Conservation (phyloP, 2,888 invertebrate genomes). For the Microctonus aethiopoides region DNA sequence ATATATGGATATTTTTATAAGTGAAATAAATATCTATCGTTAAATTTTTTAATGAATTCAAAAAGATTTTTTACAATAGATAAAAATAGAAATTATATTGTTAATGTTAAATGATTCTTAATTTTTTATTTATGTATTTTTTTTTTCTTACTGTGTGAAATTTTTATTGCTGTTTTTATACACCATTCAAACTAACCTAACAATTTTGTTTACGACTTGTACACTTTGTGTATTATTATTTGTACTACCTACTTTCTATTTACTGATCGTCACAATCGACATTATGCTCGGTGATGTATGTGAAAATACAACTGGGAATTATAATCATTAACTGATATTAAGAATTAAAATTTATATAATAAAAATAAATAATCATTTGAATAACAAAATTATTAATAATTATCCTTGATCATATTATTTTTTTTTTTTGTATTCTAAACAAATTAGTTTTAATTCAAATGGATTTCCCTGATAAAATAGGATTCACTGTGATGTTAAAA, state of each 20-base stretch:
- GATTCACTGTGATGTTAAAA: neutral
- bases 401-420: neutral
- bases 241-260: constrained; percentile 31
- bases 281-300: neutral
- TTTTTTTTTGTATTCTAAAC: neutral
- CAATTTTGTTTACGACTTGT: constrained; percentile 15
- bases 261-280: constrained; percentile 26
- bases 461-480: too few relatives aligned
- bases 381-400: neutral
- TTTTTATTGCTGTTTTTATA: neutral
- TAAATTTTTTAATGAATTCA: neutral
- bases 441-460: neutral
- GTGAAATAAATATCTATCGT: neutral
- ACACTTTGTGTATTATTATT: neutral
- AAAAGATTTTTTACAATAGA: neutral
- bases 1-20: constrained; percentile 24
- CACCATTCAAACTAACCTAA: neutral
- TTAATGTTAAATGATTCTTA: too few relatives aligned
- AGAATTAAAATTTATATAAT: neutral
- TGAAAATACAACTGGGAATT: neutral
- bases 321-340: neutral
- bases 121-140: neutral
- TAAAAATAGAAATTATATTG: neutral
- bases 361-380: neutral
- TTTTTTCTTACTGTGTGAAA: neutral